Conservation (phyloP, 1,140 invertebrate genomes). For the Heliconius himera region DNA sequence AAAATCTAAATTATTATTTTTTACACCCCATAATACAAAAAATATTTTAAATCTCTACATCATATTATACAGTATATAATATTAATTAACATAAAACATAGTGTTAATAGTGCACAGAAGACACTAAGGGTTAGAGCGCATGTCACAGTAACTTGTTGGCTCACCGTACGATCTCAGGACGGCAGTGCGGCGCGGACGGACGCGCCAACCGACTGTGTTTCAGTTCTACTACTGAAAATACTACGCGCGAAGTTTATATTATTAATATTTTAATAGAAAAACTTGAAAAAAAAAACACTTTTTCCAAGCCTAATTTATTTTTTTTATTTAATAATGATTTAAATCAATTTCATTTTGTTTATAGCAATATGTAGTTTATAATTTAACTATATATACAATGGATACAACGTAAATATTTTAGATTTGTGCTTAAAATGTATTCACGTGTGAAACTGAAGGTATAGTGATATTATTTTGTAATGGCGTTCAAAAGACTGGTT, state of each 20-base stretch:
- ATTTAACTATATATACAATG: conserved; percentile 46
- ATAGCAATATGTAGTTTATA: neutral
- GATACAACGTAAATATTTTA: conserved; percentile 55
- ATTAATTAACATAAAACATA: neutral
- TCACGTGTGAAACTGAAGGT: conserved; percentile 69
- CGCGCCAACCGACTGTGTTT: conserved; percentile 53
- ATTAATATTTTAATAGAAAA: neutral
- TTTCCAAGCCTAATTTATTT: too few relatives aligned
- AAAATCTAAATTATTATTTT: neutral
- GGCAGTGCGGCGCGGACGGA: conserved; percentile 74
- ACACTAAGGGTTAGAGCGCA: conserved; percentile 58
- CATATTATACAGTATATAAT: neutral
- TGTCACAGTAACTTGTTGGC: conserved; percentile 78
- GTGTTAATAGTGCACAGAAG: conserved; percentile 19
- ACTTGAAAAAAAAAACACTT: neutral
- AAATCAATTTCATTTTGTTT: neutral
- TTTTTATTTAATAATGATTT: neutral
- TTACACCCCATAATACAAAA: neutral
- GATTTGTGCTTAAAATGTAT: conserved; percentile 54
- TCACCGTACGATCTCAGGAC: conserved; percentile 50
- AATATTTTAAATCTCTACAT: too few relatives aligned
- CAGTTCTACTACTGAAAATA: conserved; percentile 14
- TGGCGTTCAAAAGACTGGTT: conserved; percentile 67
- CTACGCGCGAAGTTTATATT: neutral
- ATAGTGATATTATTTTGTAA: conserved; percentile 57